phyloP scores from a whole-genome alignment of 2,888 invertebrate genomes.

The Isotomurus palustris region DNA sequence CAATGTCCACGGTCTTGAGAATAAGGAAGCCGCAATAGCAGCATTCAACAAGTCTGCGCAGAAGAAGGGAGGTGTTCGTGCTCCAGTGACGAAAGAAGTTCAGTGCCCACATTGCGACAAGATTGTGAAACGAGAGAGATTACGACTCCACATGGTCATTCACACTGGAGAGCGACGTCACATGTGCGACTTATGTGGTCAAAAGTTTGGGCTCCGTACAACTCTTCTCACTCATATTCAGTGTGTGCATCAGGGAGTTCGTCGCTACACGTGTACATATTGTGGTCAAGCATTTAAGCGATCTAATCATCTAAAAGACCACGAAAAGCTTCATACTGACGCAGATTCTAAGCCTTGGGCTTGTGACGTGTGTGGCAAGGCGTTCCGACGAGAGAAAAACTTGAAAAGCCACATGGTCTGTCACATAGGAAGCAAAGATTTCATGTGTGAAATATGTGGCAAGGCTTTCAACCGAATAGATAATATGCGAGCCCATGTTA shows the following conservation, averaged over 20 bases:
- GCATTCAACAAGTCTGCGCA: background rate
- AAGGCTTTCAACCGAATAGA: constrained; percentile 6
- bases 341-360: constrained; percentile 5
- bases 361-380: background rate
- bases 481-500: constrained; percentile 9
- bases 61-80: background rate
- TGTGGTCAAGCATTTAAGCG: constrained; percentile 7
- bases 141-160: constrained; percentile 2
- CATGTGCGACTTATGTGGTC: constrained; percentile 2
- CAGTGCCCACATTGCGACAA: constrained; percentile 6
- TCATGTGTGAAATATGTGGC: constrained; percentile 3
- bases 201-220: constrained; percentile 1
- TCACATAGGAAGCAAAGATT: constrained; percentile 1
- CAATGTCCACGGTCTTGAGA: background rate
- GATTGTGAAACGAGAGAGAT: constrained; percentile 5
- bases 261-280: constrained; percentile 2
- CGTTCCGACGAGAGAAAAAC: constrained; percentile 6
- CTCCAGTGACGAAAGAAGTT: background rate
- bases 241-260: constrained; percentile 2
- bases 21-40: background rate
- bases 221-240: background rate
- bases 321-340: constrained; percentile 6
- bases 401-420: constrained; percentile 9
- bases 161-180: constrained; percentile 8
- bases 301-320: constrained; percentile 9